A percentile compares a stretch with the other conserved stretches of the same genome.
Conservation (phyloP, 2,797 vertebrate species). For the Odontamblyopus lacepedii region DNA sequence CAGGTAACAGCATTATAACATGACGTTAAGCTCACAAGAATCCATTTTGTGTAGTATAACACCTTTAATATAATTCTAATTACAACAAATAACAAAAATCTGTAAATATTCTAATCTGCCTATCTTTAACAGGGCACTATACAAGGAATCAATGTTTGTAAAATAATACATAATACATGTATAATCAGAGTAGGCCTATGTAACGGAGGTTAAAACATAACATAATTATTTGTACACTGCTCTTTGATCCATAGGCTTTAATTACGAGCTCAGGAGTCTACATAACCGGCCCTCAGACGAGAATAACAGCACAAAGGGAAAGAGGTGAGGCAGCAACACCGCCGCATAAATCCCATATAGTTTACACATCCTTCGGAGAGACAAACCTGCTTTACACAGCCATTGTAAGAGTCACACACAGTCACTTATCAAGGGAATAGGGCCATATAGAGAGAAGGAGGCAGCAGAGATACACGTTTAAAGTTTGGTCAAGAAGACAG, state of each 20-base stretch:
- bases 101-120: too few species aligned
- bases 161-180: too few species aligned
- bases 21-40: too few species aligned
- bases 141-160: background rate
- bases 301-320: conserved; percentile 35
- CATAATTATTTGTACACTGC: conserved; percentile 12
- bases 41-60: too few species aligned
- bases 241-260: conserved; percentile 38
- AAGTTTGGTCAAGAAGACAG: background rate
- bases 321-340: conserved; percentile 21
- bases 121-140: too few species aligned
- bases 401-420: background rate
- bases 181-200: background rate
- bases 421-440: conserved; percentile 3
- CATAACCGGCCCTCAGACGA: conserved; percentile 29
- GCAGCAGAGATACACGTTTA: background rate
- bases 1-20: too few species aligned
- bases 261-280: conserved; percentile 38
- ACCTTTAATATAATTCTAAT: too few species aligned
- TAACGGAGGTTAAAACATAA: background rate
- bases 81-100: too few species aligned
- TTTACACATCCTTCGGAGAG: conserved; percentile 12
- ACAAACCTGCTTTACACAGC: conserved; percentile 3
- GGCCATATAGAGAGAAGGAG: conserved; percentile 4
- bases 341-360: conserved; percentile 15